phyloP scores from a whole-genome alignment of 2,797 vertebrate species.

The Bufotes viridis region DNA sequence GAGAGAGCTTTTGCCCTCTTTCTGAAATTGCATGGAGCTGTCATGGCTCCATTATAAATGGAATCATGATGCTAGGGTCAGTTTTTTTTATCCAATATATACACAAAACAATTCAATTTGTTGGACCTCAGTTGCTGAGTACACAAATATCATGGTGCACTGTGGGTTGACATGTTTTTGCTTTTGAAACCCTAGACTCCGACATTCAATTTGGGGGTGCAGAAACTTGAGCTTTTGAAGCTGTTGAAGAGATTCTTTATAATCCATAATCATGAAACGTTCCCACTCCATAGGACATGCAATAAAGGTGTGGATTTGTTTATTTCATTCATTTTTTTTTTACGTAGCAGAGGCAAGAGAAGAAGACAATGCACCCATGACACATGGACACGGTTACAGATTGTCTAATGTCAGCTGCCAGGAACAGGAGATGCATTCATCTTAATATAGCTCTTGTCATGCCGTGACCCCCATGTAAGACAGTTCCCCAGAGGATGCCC shows the following conservation, averaged over 20 bases:
- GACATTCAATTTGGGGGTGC: too few species aligned
- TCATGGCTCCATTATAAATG: too few species aligned
- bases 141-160: neutral
- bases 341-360: neutral
- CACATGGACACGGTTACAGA: constrained; percentile 18
- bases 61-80: too few species aligned
- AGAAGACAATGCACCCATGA: neutral
- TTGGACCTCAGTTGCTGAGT: too few species aligned
- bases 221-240: neutral
- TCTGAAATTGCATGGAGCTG: too few species aligned
- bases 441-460: constrained; percentile 56
- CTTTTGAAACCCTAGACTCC: neutral
- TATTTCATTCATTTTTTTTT: neutral
- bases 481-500: constrained; percentile 23
- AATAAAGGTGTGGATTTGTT: neutral
- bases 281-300: neutral
- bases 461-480: constrained; percentile 45
- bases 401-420: constrained; percentile 40
- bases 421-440: constrained; percentile 31
- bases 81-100: too few species aligned
- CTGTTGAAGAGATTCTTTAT: neutral
- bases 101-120: too few species aligned
- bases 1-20: too few species aligned
- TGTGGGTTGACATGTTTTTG: neutral
- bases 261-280: neutral